Base-by-base conservation (phyloP, 2,797 vertebrate species). In the Malurus splendens region DNA sequence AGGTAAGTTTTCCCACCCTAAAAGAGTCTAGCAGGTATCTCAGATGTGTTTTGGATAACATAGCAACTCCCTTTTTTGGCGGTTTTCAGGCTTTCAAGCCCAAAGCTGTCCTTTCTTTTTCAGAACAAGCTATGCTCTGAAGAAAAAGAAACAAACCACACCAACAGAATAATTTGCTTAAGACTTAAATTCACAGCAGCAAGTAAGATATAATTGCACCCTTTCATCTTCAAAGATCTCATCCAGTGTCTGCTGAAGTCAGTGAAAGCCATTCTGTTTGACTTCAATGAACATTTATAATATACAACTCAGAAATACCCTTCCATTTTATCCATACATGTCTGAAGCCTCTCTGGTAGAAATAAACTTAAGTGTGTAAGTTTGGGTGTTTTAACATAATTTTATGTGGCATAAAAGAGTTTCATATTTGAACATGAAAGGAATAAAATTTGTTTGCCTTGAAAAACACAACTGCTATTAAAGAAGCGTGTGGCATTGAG, bases 141-240 rank as follows among this genome's bases (percentile, higher is more conserved):
- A 51, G 30, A 23, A 41, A 45, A 42, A n/a, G 32, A 39, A 33
- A 52, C 42, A 30, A 32, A 36, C 38, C 3, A 87, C 80, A 87
- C 89, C 82, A 90, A 81, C 70, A 75, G 89, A 90, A 92, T 92
- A 92, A 93, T 93, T 94, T 93, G 56, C 73, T 89, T 83, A 93
- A 92, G 82, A 90, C 28, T 95, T 64, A 55, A 62, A 87, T 91
- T 92, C 67, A 44, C 82, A 94, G 89, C 73, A 94, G 86, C 82
- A 83, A 78, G 70, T 90, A 72, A 92, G 92, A 94, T 81, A 90
- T 87, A 92, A 93, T 93, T 93, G 71, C 82, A 90, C 30, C 60
- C 80, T 95, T 94, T 93, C 89, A 93, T 95, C 93, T 94, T 95
- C 93, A 94, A 89, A 92, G 88, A 94, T 94, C 89, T 94, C 88